Percentiles rank a stretch among this genome's conserved stretches.
phyloP scores from a whole-genome alignment of 2,797 vertebrate species.

The Lutjanus campechanus region DNA sequence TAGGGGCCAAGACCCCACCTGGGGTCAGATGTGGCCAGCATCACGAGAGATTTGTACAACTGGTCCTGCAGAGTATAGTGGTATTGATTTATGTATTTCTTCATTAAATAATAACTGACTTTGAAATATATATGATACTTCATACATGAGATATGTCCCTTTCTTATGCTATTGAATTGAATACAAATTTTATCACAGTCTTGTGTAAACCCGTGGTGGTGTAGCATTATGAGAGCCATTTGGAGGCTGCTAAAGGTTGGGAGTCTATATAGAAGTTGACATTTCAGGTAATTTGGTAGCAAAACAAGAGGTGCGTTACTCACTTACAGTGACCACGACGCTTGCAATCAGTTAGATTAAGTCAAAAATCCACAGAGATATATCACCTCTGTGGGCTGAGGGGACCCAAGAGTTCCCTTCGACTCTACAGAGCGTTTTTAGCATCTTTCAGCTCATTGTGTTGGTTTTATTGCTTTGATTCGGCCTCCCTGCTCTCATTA shows the following conservation, averaged over 20 bases:
- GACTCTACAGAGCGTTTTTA: neutral
- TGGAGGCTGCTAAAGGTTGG: neutral
- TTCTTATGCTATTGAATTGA: neutral
- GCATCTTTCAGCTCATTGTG: too few relatives aligned
- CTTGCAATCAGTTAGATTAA: neutral
- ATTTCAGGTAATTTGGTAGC: neutral
- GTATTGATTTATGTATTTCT: neutral
- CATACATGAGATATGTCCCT: neutral
- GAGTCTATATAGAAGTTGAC: too few relatives aligned
- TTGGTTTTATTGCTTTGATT: neutral
- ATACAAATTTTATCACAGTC: neutral
- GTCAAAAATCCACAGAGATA: neutral
- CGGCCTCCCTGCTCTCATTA: neutral
- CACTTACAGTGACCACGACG: neutral
- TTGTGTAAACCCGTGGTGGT: neutral
- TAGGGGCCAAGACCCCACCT: neutral
- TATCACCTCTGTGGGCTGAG: neutral
- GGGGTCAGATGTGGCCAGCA: neutral
- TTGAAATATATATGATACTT: neutral
- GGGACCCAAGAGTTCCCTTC: neutral
- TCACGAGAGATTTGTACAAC: neutral
- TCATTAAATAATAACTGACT: neutral
- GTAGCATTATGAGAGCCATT: neutral
- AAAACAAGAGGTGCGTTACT: neutral
- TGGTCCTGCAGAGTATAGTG: neutral